These are phyloP conservation scores for Macrosiphum euphorbiae DNA, from an alignment of 2,888 invertebrate genomes.

Conservation along the genomic window DNA sequence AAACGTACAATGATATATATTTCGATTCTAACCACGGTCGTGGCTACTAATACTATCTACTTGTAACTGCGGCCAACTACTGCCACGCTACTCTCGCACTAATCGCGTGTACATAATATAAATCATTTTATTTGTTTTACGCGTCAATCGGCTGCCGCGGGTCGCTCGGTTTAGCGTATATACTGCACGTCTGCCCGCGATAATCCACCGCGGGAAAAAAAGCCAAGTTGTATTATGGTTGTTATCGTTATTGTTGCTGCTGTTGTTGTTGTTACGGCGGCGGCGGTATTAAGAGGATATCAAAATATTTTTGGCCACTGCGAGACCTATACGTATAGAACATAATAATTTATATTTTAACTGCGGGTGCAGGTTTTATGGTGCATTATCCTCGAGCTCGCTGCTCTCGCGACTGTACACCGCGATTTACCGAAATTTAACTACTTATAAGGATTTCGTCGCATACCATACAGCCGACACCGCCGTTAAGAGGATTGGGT, in stretches of 20 bases:
- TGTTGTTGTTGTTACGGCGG: not conserved
- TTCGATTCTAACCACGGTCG: not conserved
- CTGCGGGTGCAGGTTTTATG: constrained; percentile 7
- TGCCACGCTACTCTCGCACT: not conserved
- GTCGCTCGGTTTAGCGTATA: not conserved
- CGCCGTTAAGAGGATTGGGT: constrained; percentile 49
- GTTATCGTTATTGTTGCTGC: not conserved
- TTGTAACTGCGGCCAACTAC: not conserved
- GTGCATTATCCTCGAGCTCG: constrained; percentile 13
- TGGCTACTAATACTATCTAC: not conserved
- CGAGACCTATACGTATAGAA: not conserved
- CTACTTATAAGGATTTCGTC: constrained; percentile 44
- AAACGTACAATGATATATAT: not conserved
- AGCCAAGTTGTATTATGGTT: not conserved
- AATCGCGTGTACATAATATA: not conserved
- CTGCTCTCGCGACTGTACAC: not conserved
- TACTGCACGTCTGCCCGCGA: not conserved
- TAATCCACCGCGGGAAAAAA: constrained; percentile 14
- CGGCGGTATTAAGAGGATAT: not conserved
- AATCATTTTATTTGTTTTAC: constrained; percentile 11
- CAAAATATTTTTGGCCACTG: not conserved
- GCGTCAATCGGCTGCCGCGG: not conserved
- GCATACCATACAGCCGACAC: not conserved
- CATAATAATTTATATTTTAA: constrained; percentile 17
- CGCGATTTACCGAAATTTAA: constrained; percentile 42